These are phyloP conservation scores for Lithophane leautieri DNA, from an alignment of 2,888 invertebrate genomes.

Conservation along the genomic window DNA sequence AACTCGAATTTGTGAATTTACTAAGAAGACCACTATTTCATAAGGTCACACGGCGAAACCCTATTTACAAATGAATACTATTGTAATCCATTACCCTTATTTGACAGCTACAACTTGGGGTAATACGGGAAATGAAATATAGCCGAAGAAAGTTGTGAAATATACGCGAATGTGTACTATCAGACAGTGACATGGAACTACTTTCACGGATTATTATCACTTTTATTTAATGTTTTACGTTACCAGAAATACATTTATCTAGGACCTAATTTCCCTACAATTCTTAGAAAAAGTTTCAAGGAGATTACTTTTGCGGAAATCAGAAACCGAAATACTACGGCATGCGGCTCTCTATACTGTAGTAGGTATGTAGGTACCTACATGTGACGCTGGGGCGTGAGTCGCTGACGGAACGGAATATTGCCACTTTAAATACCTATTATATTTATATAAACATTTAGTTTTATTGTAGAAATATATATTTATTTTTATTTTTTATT, in stretches of 20 bases:
- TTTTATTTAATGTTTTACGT: slow-evolving; percentile 23
- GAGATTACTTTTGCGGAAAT: slow-evolving; percentile 1
- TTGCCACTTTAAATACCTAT: too few species aligned
- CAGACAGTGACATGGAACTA: slow-evolving; percentile 42
- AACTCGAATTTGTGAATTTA: slow-evolving; percentile 2
- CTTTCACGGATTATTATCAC: slow-evolving; percentile 35
- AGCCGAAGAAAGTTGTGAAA: slow-evolving; percentile 36
- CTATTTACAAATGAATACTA: slow-evolving; percentile 36
- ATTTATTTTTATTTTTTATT: too few species aligned
- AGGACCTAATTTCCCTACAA: not conserved
- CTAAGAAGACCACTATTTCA: slow-evolving; percentile 17
- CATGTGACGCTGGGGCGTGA: too few species aligned
- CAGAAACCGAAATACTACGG: not conserved
- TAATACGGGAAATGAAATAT: slow-evolving; percentile 44
- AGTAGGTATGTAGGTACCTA: not conserved
- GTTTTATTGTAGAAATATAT: too few species aligned
- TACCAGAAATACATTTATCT: slow-evolving; percentile 18
- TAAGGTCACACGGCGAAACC: slow-evolving; percentile 8
- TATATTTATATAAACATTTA: too few species aligned
- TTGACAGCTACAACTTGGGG: slow-evolving; percentile 46
- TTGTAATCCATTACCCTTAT: slow-evolving; percentile 46
- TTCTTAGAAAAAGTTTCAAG: slow-evolving; percentile 7
- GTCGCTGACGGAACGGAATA: too few species aligned
- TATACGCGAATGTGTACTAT: slow-evolving; percentile 23
- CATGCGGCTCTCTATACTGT: not conserved